A percentile compares a stretch with the other conserved stretches of the same genome.
phyloP scores from a whole-genome alignment of 2,797 vertebrate species.

The Darevskia mixta region DNA sequence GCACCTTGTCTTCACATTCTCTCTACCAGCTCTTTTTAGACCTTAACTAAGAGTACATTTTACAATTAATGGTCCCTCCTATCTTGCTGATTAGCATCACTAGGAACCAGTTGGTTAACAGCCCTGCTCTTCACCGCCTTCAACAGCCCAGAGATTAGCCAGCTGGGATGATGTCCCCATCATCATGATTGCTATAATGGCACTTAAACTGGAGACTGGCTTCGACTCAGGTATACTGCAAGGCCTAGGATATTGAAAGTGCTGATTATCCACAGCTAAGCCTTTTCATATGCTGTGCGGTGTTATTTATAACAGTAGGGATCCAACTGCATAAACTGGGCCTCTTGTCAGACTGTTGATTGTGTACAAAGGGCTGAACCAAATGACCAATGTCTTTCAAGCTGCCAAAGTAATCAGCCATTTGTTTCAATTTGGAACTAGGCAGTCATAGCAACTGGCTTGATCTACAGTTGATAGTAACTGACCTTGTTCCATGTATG shows the following conservation, averaged over 20 bases:
- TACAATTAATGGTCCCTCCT: background rate
- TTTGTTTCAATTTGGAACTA: conserved; percentile 1
- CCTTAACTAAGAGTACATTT: background rate
- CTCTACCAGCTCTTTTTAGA: background rate
- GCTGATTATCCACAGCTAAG: conserved; percentile 27
- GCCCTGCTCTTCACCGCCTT: background rate
- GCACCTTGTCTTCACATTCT: background rate
- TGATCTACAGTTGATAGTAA: background rate
- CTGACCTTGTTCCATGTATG: background rate
- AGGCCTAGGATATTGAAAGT: conserved; percentile 3
- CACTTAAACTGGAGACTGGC: conserved; percentile 1
- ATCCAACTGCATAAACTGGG: conserved; percentile 18
- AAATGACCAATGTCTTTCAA: background rate
- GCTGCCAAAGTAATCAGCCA: conserved; percentile 1
- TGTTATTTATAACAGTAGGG: conserved; percentile 24
- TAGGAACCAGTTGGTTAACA: background rate
- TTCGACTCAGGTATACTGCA: background rate
- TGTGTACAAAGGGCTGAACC: background rate
- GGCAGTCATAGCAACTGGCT: background rate
- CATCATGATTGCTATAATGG: background rate
- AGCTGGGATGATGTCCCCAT: background rate
- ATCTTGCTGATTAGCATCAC: background rate
- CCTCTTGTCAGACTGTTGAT: background rate
- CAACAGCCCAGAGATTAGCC: background rate
- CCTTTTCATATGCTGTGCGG: background rate